Conservation (phyloP, 2,797 vertebrate species). For the Neosilurus hyrtlii region DNA sequence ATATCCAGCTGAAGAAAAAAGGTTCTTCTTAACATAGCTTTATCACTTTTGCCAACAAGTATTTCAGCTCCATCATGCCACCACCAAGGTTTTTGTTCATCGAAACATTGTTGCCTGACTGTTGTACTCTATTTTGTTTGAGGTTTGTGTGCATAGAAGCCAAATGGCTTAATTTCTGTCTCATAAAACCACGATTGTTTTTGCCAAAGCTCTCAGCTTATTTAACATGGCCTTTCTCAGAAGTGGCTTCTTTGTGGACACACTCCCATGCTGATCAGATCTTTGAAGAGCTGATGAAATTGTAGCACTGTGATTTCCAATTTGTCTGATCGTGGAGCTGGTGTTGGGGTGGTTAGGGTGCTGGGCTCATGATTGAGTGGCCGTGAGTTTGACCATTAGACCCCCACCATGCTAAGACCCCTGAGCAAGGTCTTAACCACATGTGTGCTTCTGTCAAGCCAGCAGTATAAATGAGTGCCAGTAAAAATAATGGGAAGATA, state of each 20-base stretch:
- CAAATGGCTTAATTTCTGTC: not conserved
- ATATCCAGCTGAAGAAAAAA: not conserved
- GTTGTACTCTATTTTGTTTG: not conserved
- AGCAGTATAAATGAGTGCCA: too few species aligned
- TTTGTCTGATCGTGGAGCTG: too few species aligned
- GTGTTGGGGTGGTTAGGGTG: too few species aligned
- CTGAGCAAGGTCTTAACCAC: too few species aligned
- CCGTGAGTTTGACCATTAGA: too few species aligned
- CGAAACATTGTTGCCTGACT: not conserved
- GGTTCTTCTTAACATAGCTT: not conserved
- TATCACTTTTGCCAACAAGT: not conserved
- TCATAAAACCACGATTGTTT: not conserved
- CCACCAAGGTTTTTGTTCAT: not conserved
- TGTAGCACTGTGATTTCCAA: not conserved
- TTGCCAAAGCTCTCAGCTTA: not conserved
- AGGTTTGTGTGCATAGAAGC: not conserved
- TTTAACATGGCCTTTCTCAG: not conserved
- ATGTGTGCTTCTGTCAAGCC: too few species aligned
- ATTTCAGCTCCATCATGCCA: not conserved
- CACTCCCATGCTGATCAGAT: too few species aligned
- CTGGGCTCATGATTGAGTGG: too few species aligned
- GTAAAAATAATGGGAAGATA: too few species aligned
- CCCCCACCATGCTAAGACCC: too few species aligned
- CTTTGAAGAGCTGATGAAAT: not conserved
- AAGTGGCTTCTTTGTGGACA: not conserved